Conservation (phyloP, 2,797 vertebrate species). For the Ambastaia sidthimunki region DNA sequence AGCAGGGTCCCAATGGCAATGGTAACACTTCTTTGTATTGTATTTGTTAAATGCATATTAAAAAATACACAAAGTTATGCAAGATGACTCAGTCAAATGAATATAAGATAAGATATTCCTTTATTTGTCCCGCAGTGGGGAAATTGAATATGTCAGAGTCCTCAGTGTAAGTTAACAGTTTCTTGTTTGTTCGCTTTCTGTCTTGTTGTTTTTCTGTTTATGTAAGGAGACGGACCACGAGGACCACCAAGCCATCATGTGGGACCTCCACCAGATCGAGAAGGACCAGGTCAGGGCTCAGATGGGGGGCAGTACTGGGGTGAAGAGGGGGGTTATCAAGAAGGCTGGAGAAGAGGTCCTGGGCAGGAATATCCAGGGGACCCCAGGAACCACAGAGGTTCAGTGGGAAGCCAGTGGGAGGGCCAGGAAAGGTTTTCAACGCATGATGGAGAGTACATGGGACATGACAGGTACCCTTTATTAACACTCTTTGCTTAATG, state of each 20-base stretch:
- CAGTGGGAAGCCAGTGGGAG: slow-evolving; percentile 85
- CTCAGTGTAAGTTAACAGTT: background rate
- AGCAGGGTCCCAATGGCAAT: slow-evolving; percentile 89
- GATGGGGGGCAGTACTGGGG: slow-evolving; percentile 87
- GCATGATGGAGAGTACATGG: slow-evolving; percentile 88
- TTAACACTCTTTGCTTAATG: background rate
- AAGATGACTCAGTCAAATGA: background rate
- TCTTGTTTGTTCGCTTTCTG: background rate
- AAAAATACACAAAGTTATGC: background rate
- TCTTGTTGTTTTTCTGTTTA: background rate
- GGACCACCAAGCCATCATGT: slow-evolving; percentile 93
- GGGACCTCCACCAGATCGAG: slow-evolving; percentile 85
- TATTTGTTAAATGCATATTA: background rate
- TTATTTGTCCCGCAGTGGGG: too few species aligned
- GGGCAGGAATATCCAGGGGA: slow-evolving; percentile 86
- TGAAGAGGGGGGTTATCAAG: slow-evolving; percentile 90
- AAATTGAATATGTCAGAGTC: too few species aligned
- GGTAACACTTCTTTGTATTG: slow-evolving; percentile 73
- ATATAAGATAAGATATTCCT: too few species aligned
- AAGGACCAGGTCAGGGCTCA: slow-evolving; percentile 85
- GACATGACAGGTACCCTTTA: slow-evolving; percentile 86
- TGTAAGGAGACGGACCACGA: slow-evolving; percentile 78
- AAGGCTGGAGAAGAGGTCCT: slow-evolving; percentile 78
- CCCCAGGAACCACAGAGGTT: slow-evolving; percentile 75
- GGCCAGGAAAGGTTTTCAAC: slow-evolving; percentile 86